Evolutionary conservation across 2,113 vertebrate species (phyloP).

Genomic region (Harpagus bidentatus): DNA sequence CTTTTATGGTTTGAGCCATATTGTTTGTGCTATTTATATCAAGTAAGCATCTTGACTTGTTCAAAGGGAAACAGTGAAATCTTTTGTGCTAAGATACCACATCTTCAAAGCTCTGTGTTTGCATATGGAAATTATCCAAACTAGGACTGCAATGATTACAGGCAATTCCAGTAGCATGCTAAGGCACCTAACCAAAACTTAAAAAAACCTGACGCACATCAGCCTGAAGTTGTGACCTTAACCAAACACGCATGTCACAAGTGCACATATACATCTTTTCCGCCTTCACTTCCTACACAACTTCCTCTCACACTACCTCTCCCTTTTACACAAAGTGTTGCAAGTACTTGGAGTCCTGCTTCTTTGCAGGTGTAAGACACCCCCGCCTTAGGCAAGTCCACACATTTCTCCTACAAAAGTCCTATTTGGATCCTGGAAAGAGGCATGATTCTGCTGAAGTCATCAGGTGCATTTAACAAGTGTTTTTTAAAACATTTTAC

Average conservation of each 20-base stretch:
- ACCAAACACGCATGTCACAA: not conserved
- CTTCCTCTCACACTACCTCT: not conserved
- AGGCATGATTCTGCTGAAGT: not conserved
- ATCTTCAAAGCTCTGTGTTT: not conserved
- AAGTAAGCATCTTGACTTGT: not conserved
- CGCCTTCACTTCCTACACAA: not conserved
- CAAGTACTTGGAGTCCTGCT: not conserved
- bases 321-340: not conserved
- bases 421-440: not conserved
- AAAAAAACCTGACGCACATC: not conserved
- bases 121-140: not conserved
- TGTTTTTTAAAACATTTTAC: not conserved
- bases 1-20: not conserved
- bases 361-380: not conserved
- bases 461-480: not conserved
- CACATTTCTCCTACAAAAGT: not conserved
- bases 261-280: not conserved
- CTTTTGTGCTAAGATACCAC: not conserved
- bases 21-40: not conserved
- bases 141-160: fast-evolving
- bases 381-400: fast-evolving
- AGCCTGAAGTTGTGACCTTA: not conserved
- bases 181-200: not conserved
- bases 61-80: not conserved
- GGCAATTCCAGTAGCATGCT: not conserved